Evolutionary conservation across 2,797 vertebrate genomes (phyloP), one percentile per base, ranked within the genome.

Genomic region (Valencia hispanica): DNA sequence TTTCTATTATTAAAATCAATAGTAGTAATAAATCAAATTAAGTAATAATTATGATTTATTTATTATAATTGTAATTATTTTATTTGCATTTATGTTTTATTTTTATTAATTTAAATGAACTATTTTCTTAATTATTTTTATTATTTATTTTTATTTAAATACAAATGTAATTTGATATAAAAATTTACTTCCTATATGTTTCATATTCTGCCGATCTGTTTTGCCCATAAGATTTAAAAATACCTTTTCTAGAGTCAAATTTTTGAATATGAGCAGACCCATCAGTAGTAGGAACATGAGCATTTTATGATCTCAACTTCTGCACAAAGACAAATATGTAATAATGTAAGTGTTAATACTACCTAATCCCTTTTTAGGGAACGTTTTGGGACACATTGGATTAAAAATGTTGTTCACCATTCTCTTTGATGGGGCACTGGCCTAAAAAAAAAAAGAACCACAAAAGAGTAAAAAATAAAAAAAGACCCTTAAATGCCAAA

Each of bases 371-470:
- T 50, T 6, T 20, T 20, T 11, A 12, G 4, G 4, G 15, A 57
- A 57, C 10, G 43, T 43, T 43, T 43, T 78, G 51, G 4, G 32
- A 30, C 3, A 47, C 15, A 50, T 48, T 45, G 61, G 14, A 39
- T 45, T 17, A 70, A 30, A 18, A 53, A 14, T n/a, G 17, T 41
- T 69, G 78, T 77, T 84, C 63, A 70, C 20, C 41, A 72, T 79
- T 53, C 43, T 75, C 68, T 73, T 55, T 17, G 30, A 15, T 8
- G 50, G 71, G 53, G 79, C 50, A 72, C 70, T 22, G 22, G 50
- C 50, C 27, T 34, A 36, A 10, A 51, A n/a, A n/a, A n/a, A n/a
- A 51, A 12, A 1, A 51, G 6, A 70, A 36, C 69, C 7, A 20
- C 18, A 9, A 57, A 73, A 30, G 72, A 68, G 32, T 10, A 0